These are phyloP conservation scores for Lucilia sericata DNA, from an alignment of 1,140 invertebrate genomes.

Conservation along the genomic window DNA sequence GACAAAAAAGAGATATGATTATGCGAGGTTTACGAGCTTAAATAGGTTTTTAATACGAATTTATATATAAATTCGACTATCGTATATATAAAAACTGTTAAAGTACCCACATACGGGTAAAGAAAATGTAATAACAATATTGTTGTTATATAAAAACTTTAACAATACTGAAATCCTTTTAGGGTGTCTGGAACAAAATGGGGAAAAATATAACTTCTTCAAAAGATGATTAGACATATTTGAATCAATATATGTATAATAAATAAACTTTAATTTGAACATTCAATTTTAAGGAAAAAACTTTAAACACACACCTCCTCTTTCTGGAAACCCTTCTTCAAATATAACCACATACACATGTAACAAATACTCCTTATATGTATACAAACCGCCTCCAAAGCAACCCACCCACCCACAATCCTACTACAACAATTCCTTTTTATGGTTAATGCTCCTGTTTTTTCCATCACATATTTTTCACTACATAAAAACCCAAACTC, in stretches of 20 bases:
- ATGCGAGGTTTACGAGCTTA: background rate
- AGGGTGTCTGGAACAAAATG: too few relatives aligned
- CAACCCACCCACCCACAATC: background rate
- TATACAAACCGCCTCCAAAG: too few relatives aligned
- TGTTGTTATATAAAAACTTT: background rate
- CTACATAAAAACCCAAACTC: slow-evolving; percentile 8
- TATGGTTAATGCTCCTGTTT: background rate
- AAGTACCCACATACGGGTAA: background rate
- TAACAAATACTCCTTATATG: background rate
- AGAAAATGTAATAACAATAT: background rate
- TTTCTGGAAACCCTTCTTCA: too few relatives aligned
- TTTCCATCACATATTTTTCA: slow-evolving; percentile 2
- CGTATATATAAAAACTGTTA: background rate
- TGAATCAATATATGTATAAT: too few relatives aligned
- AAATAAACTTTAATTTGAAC: too few relatives aligned
- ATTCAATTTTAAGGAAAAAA: too few relatives aligned
- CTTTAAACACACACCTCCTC: too few relatives aligned
- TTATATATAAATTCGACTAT: background rate
- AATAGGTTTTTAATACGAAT: background rate
- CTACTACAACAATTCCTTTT: background rate
- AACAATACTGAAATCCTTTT: background rate
- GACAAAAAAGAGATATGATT: background rate
- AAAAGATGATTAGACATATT: too few relatives aligned
- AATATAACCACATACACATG: background rate
- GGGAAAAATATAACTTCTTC: too few relatives aligned